phyloP scores from a whole-genome alignment of 2,113 vertebrate species.

The Platanista minor region DNA sequence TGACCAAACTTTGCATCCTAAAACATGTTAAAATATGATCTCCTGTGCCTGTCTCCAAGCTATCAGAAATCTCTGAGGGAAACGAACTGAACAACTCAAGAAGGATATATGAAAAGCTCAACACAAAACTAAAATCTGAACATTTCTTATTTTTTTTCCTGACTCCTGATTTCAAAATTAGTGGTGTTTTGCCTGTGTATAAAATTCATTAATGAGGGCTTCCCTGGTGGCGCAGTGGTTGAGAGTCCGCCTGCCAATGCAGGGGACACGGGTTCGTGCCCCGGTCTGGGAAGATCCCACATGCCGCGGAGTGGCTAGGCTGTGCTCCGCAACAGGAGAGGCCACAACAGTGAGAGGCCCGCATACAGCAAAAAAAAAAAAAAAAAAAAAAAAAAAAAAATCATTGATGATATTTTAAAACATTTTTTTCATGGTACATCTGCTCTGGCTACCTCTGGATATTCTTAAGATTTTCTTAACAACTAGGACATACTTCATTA shows the following conservation, averaged over 20 bases:
- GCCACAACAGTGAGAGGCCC: too few relatives aligned
- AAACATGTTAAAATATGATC: not conserved
- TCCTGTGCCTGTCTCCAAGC: not conserved
- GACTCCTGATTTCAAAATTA: not conserved
- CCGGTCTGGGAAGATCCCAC: too few relatives aligned
- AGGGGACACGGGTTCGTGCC: too few relatives aligned
- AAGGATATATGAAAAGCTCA: not conserved
- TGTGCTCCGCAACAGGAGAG: too few relatives aligned
- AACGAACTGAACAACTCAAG: not conserved
- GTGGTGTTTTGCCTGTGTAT: not conserved
- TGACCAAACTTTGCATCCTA: not conserved
- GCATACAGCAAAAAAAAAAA: too few relatives aligned
- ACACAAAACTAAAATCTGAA: not conserved
- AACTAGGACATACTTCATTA: not conserved
- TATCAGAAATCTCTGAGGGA: not conserved
- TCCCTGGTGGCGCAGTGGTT: too few relatives aligned
- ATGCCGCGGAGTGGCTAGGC: too few relatives aligned
- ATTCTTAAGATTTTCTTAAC: not conserved
- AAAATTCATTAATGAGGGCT: not conserved
- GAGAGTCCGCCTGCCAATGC: too few relatives aligned
- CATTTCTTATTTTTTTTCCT: not conserved
- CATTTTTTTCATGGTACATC: not conserved
- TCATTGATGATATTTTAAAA: not conserved
- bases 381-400: too few relatives aligned
- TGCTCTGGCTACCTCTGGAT: not conserved